Conservation (phyloP, 2,797 vertebrate species). For the Rachycentron canadum region DNA sequence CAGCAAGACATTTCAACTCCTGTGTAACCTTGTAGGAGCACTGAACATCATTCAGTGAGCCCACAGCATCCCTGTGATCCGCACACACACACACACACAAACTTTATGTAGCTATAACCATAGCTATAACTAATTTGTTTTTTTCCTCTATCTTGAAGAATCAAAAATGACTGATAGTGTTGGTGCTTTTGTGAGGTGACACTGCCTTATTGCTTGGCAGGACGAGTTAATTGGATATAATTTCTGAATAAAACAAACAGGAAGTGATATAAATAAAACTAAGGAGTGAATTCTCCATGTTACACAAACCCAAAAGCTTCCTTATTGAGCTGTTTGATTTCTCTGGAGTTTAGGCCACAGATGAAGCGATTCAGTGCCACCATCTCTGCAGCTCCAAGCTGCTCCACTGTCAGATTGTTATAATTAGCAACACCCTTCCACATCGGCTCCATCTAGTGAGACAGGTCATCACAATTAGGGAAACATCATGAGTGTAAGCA, state of each 20-base stretch:
- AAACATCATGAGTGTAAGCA: background rate
- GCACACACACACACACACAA: constrained; percentile 34
- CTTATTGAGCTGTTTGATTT: constrained; percentile 67
- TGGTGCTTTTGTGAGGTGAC: background rate
- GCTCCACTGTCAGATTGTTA: constrained; percentile 47
- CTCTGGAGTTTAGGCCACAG: constrained; percentile 76
- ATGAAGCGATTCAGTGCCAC: constrained; percentile 77
- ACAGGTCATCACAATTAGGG: background rate
- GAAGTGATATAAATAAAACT: background rate
- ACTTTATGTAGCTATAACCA: constrained; percentile 1
- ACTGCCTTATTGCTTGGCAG: background rate
- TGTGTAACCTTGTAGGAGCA: constrained; percentile 57
- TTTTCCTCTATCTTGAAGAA: background rate
- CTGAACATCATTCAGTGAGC: constrained; percentile 54
- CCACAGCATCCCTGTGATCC: constrained; percentile 79
- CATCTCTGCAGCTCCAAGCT: constrained; percentile 72
- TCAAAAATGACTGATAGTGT: background rate
- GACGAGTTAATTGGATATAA: background rate
- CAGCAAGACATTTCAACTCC: constrained; percentile 64
- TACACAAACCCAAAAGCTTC: constrained; percentile 76
- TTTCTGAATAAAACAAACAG: background rate
- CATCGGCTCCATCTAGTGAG: constrained; percentile 67
- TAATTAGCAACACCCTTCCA: constrained; percentile 65
- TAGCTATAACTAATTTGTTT: background rate
- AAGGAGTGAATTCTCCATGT: background rate